phyloP scores from a whole-genome alignment of 2,888 invertebrate genomes.

The Chaitophorus viminalis region DNA sequence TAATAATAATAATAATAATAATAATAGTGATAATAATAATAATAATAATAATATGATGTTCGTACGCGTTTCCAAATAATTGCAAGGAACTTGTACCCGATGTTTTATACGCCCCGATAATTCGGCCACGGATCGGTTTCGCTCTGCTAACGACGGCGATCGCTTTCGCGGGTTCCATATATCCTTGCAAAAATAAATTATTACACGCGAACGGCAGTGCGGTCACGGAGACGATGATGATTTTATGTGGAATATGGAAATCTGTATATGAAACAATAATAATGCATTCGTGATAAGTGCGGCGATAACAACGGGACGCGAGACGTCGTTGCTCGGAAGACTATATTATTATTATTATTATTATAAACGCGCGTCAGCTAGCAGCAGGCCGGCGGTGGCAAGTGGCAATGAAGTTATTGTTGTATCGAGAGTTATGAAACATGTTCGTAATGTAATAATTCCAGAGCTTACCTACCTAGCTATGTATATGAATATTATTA shows the following conservation, averaged over 20 bases:
- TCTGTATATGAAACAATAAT: not conserved
- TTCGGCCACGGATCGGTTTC: not conserved
- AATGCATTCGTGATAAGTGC: too few species aligned
- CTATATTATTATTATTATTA: too few species aligned
- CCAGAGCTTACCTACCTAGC: too few species aligned
- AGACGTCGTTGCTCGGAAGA: too few species aligned
- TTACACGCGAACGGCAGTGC: too few species aligned
- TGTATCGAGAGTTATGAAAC: not conserved
- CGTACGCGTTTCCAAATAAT: conserved; percentile 22
- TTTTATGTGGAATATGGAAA: not conserved
- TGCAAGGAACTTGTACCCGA: not conserved
- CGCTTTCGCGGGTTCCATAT: conserved; percentile 10
- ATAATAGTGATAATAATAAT: too few species aligned
- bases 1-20: too few species aligned
- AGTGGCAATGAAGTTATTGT: too few species aligned
- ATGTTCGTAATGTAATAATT: not conserved
- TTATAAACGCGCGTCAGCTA: too few species aligned
- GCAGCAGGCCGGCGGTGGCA: not conserved
- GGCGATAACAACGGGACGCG: not conserved
- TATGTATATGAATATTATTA: too few species aligned
- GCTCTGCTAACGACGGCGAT: conserved; percentile 19
- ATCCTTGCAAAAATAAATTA: not conserved
- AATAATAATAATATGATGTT: too few species aligned
- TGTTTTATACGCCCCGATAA: conserved; percentile 33
- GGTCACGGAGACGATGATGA: too few species aligned